These are phyloP conservation scores for Phylloscopus whistleri DNA, from an alignment of 2,113 vertebrate genomes.

Conservation along the genomic window DNA sequence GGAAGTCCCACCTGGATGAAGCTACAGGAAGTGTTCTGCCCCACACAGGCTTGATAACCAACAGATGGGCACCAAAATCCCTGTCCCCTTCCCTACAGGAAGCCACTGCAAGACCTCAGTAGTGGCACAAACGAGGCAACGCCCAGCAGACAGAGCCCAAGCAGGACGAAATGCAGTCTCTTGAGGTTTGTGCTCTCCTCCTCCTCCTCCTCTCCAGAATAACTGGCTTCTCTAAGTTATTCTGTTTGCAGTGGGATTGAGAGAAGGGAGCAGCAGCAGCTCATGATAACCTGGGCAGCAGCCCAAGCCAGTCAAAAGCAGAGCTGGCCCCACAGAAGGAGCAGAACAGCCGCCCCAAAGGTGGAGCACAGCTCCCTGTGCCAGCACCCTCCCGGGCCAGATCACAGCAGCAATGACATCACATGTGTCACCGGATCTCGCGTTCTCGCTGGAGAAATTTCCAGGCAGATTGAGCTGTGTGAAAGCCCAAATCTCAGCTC, in stretches of 20 bases:
- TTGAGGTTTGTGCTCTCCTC: neutral
- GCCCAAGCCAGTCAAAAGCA: neutral
- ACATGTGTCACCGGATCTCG: neutral
- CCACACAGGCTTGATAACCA: neutral
- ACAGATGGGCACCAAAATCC: neutral
- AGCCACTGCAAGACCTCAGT: neutral
- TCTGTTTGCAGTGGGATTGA: neutral
- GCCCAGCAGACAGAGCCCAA: neutral
- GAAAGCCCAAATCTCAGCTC: neutral
- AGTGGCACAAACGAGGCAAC: neutral
- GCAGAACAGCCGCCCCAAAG: neutral
- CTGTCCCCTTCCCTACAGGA: neutral
- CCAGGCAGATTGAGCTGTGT: neutral
- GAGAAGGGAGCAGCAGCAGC: neutral
- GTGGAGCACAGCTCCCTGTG: neutral
- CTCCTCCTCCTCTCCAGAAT: neutral
- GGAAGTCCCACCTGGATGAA: neutral
- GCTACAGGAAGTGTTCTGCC: neutral
- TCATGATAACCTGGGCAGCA: neutral
- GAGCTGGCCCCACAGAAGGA: neutral
- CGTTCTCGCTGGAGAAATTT: neutral
- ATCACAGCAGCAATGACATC: neutral
- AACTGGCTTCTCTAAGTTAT: neutral
- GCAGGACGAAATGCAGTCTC: neutral
- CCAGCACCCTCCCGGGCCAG: neutral